Evolutionary conservation across 2,113 vertebrate species (phyloP).

Genomic region (Cettia cetti): DNA sequence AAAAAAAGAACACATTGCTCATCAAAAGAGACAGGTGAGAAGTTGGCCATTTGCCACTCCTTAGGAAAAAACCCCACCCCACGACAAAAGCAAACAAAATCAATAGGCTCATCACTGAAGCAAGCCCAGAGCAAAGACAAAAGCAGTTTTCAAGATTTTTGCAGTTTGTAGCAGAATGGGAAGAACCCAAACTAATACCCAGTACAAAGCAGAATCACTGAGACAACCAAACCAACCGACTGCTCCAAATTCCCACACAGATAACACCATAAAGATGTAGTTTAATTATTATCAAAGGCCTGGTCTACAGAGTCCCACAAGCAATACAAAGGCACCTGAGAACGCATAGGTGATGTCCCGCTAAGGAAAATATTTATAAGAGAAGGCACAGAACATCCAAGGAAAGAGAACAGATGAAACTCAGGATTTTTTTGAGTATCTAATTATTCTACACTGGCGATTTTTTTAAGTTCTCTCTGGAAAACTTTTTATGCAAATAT

Average conservation of each 20-base stretch:
- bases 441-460: background rate
- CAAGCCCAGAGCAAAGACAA: background rate
- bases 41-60: background rate
- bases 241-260: background rate
- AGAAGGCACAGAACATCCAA: background rate
- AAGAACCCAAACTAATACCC: background rate
- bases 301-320: background rate
- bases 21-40: background rate
- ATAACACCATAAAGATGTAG: background rate
- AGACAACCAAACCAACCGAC: background rate
- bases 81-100: background rate
- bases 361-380: background rate
- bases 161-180: background rate
- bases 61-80: background rate
- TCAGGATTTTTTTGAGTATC: background rate
- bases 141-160: background rate
- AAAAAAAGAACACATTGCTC: background rate
- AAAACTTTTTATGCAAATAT: background rate
- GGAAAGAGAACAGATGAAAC: background rate
- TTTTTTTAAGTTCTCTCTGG: background rate
- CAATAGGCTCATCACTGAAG: background rate
- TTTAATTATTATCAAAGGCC: background rate
- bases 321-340: background rate
- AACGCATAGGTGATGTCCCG: background rate
- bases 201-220: background rate